A percentile compares a stretch with the other conserved stretches of the same genome.
These are phyloP conservation scores for Gonatopus flavifemur DNA, from an alignment of 1,140 invertebrate species.

Conservation along the genomic window DNA sequence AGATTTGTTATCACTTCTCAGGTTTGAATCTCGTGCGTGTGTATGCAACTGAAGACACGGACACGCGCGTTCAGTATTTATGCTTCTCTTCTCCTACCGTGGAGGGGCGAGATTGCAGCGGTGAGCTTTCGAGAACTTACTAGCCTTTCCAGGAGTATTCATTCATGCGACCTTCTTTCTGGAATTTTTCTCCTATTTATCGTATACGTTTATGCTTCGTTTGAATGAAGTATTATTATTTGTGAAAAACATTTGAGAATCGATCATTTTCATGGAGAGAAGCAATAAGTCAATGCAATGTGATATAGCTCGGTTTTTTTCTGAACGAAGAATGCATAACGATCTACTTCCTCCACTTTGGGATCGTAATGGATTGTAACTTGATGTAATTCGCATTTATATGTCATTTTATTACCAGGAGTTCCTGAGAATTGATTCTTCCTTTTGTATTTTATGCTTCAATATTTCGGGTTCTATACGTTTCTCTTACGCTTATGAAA, in stretches of 20 bases:
- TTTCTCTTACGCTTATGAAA: no score
- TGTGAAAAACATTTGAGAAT: background rate
- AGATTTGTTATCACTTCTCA: background rate
- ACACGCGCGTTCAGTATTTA: slow-evolving; percentile 14
- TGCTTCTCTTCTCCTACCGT: background rate
- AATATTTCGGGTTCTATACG: no score
- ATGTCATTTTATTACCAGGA: no score
- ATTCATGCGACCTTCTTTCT: background rate
- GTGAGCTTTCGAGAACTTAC: slow-evolving; percentile 11
- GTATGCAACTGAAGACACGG: slow-evolving; percentile 1
- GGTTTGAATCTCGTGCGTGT: background rate
- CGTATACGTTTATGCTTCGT: background rate
- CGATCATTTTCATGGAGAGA: background rate
- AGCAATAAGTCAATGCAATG: no score
- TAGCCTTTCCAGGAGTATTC: background rate
- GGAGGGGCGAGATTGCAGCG: background rate
- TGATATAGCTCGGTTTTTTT: no score
- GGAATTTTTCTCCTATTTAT: background rate
- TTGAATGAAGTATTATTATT: background rate
- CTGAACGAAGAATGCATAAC: no score
- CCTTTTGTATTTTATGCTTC: no score
- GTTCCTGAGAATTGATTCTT: no score
- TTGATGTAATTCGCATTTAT: no score
- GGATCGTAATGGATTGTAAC: no score
- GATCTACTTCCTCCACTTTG: no score